Conservation (phyloP, 2,797 vertebrate genomes). For the Cuniculus paca region DNA sequence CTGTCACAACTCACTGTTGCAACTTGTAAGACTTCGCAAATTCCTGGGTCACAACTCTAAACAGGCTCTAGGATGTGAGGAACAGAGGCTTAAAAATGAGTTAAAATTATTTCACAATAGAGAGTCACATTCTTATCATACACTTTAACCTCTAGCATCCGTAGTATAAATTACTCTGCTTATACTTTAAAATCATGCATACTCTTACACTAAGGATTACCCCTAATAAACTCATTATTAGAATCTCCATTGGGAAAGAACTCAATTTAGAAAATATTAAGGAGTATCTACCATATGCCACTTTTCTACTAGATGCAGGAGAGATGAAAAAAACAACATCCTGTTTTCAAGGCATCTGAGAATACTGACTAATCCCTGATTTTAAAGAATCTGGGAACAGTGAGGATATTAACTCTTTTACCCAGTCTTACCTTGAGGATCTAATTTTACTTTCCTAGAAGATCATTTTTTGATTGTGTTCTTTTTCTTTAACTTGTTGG, state of each 20-base stretch:
- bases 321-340: not conserved
- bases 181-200: not conserved
- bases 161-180: not conserved
- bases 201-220: not conserved
- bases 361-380: not conserved
- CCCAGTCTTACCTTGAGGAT: not conserved
- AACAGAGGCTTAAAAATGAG: not conserved
- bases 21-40: not conserved
- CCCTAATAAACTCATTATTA: not conserved
- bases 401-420: not conserved
- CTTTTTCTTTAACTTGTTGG: not conserved
- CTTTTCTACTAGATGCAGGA: not conserved
- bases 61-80: not conserved
- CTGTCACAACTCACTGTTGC: not conserved
- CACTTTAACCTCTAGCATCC: not conserved
- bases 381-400: not conserved
- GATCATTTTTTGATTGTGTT: not conserved
- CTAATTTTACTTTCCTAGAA: not conserved
- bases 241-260: not conserved
- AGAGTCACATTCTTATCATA: not conserved
- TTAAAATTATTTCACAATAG: not conserved
- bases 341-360: not conserved
- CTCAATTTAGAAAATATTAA: slow-evolving; percentile 15
- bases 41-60: not conserved
- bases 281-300: not conserved